Evolutionary conservation across 2,888 invertebrate species (phyloP).

Genomic region (Drosophila algonquin): DNA sequence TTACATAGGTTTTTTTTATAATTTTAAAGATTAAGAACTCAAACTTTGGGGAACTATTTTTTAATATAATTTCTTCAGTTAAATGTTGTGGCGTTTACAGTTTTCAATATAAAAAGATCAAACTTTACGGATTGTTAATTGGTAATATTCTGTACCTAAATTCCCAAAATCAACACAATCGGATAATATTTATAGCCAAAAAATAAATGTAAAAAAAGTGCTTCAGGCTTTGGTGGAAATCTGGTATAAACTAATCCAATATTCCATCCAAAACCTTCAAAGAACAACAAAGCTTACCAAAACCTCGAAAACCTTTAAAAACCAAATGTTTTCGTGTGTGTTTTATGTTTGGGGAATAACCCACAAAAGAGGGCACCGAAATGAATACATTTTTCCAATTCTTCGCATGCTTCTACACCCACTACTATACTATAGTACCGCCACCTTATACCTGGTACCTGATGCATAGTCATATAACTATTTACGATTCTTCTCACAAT

Average conservation of each 20-base stretch:
- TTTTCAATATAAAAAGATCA: no score
- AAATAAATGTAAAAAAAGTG: no score
- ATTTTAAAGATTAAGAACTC: no score
- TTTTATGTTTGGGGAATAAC: neutral
- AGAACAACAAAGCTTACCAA: neutral
- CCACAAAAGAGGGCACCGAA: conserved; percentile 10
- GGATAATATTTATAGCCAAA: no score
- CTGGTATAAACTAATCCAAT: neutral
- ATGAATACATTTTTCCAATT: conserved; percentile 1
- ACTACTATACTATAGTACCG: neutral
- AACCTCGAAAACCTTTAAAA: neutral
- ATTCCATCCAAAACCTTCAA: no score
- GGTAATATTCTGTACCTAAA: no score
- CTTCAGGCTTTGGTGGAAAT: no score
- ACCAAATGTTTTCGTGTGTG: neutral
- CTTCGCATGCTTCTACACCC: neutral
- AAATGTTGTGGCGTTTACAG: no score
- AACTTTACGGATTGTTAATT: neutral
- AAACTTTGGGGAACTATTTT: no score
- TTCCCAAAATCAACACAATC: no score
- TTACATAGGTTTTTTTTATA: neutral
- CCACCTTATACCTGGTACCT: neutral
- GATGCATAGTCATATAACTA: neutral
- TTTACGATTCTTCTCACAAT: conserved; percentile 28
- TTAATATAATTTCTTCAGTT: no score